phyloP scores from a whole-genome alignment of 2,888 invertebrate genomes.

The Macaria notata region DNA sequence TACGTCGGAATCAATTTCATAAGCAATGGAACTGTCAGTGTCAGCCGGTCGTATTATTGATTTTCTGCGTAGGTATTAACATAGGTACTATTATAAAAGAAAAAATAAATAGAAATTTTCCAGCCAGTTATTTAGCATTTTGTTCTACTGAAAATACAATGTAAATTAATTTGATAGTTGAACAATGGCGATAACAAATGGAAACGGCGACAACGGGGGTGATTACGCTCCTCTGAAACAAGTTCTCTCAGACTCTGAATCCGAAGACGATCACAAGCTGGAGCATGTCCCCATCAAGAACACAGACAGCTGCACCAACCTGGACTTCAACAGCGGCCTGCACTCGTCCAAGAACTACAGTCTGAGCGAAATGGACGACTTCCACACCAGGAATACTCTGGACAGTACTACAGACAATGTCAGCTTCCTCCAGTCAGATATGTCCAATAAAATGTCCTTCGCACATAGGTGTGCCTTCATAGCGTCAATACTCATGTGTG shows the following conservation, averaged over 20 bases:
- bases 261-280: slow-evolving; percentile 85
- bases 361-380: slow-evolving; percentile 74
- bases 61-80: no score
- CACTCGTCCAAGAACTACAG: slow-evolving; percentile 73
- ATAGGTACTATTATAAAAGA: no score
- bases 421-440: slow-evolving; percentile 73
- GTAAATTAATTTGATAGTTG: slow-evolving; percentile 11
- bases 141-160: slow-evolving; percentile 12
- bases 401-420: slow-evolving; percentile 78
- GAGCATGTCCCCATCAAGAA: slow-evolving; percentile 61
- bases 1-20: no score
- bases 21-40: no score
- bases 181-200: slow-evolving; percentile 68
- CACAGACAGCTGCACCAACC: slow-evolving; percentile 66
- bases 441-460: slow-evolving; percentile 84
- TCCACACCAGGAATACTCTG: slow-evolving; percentile 69
- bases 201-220: slow-evolving; percentile 68
- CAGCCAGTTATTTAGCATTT: no score
- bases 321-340: slow-evolving; percentile 72
- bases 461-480: slow-evolving; percentile 86
- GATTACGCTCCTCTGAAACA: slow-evolving; percentile 90
- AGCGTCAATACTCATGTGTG: slow-evolving; percentile 86
- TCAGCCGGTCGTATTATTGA: no score
- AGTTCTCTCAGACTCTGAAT: slow-evolving; percentile 89
- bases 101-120: no score